Base-by-base conservation (phyloP, 2,888 invertebrate species). In the Unio delphinus region DNA sequence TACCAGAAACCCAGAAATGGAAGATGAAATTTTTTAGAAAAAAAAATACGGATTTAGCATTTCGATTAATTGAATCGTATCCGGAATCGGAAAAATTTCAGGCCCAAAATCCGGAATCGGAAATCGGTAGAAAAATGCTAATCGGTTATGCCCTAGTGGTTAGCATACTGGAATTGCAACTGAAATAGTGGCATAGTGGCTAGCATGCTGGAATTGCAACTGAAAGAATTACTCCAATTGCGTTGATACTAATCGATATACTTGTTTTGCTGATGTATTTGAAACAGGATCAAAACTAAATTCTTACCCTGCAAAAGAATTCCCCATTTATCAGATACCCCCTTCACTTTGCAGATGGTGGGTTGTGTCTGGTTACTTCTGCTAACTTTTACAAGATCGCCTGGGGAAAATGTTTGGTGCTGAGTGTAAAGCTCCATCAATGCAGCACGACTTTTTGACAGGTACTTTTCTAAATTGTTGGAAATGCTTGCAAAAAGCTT, bases 401-500 rank as follows among this genome's bases (percentile, higher is more conserved):
- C 72, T 6, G n/a, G 8, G 28, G 56, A 17, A 17, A 72, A 61
- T n/a, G 58, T 23, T 2, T 45, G 63, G 18, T 66, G 26, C 20
- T 63, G n/a, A 57, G 18, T 34, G 30, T 64, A 72, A 1, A 63
- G 61, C 18, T 66, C 15, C 15, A 70, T 65, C 17, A 76, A 61
- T 3, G 64, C 67, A 11, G 64, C 64, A 54, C 69, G 64, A 6
- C 61, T 55, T 28, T 60, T 65, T 18, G 63, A 28, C 28, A 83
- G 57, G 18, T 56, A 65, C 11, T 61, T 65, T 56, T 83, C 83
- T 28, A 83, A 67, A 30, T 69, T 55, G 30, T 70, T 64, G 62
- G 80, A 81, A 20, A 82, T 67, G 15, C 73, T 64, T 20, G 81
- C 78, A 20, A 83, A 70, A 34, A 83, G 61, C 57, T 70, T 59